phyloP scores from a whole-genome alignment of 2,888 invertebrate genomes.

The Eugnorisma glareosa region DNA sequence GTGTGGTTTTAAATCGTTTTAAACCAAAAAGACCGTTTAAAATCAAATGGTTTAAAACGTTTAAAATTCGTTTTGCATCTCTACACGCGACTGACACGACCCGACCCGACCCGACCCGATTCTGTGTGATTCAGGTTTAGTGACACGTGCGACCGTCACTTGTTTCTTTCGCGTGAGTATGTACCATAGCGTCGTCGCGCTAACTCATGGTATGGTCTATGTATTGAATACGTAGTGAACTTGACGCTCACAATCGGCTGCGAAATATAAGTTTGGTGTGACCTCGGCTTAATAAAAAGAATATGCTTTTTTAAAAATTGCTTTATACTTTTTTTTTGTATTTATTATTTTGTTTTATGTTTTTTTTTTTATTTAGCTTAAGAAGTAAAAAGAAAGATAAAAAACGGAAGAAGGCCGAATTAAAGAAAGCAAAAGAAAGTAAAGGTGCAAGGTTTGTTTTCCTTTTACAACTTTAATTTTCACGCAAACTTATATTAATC shows the following conservation, averaged over 20 bases:
- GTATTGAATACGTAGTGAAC: no score
- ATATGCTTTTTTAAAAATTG: neutral
- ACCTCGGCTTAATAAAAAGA: neutral
- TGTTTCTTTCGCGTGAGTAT: no score
- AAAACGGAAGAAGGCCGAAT: conserved; percentile 5
- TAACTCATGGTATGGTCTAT: no score
- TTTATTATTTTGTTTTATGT: neutral
- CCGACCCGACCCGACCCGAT: no score
- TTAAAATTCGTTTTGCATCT: no score
- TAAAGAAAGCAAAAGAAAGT: neutral
- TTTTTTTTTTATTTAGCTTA: conserved; percentile 24
- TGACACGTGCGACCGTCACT: no score
- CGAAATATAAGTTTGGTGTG: neutral
- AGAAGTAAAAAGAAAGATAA: conserved; percentile 53
- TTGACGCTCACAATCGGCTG: neutral
- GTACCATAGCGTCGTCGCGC: no score
- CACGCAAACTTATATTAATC: neutral
- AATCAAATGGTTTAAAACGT: no score
- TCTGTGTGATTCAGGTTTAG: no score
- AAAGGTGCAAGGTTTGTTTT: conserved; percentile 32
- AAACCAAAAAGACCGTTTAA: no score
- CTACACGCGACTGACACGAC: no score
- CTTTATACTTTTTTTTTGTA: neutral
- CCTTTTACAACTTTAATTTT: neutral
- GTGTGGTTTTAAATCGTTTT: no score